Evolutionary conservation across 1,140 invertebrate species (phyloP).

Genomic region (Gonatopus flavifemur): DNA sequence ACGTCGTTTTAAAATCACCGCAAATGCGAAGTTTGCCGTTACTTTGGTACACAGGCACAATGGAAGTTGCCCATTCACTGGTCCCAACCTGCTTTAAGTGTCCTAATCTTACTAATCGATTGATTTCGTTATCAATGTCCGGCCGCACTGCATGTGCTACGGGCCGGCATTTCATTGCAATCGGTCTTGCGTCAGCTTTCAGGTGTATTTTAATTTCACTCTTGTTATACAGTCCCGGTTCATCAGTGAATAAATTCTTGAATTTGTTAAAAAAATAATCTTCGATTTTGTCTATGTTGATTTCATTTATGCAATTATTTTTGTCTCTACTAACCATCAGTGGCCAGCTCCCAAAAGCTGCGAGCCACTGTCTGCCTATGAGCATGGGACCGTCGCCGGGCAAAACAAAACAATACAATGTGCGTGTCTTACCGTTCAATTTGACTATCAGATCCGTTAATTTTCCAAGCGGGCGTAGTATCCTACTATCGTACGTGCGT

Average conservation of each 20-base stretch:
- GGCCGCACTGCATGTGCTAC: background rate
- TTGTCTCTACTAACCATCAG: background rate
- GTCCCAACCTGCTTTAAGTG: background rate
- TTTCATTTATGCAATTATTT: background rate
- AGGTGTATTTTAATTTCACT: background rate
- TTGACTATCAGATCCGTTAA: background rate
- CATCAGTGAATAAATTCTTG: background rate
- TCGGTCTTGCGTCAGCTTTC: background rate
- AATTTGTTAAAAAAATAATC: background rate
- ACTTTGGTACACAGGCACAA: background rate
- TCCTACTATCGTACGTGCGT: background rate
- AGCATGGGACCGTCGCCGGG: background rate
- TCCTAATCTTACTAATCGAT: slow-evolving; percentile 27
- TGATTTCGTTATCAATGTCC: background rate
- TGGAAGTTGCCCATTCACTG: background rate
- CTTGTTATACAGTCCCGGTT: background rate
- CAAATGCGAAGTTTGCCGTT: background rate
- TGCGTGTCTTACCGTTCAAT: background rate
- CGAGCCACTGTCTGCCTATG: background rate
- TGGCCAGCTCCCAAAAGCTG: background rate
- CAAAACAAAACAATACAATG: background rate
- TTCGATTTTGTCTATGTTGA: background rate
- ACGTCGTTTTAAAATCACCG: too few species aligned
- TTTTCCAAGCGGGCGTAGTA: background rate
- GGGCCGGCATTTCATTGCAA: background rate